Percentiles rank a stretch among this genome's conserved stretches.
Evolutionary conservation across 2,888 invertebrate species (phyloP).

Genomic region (Ommatoiulus sabulosus): DNA sequence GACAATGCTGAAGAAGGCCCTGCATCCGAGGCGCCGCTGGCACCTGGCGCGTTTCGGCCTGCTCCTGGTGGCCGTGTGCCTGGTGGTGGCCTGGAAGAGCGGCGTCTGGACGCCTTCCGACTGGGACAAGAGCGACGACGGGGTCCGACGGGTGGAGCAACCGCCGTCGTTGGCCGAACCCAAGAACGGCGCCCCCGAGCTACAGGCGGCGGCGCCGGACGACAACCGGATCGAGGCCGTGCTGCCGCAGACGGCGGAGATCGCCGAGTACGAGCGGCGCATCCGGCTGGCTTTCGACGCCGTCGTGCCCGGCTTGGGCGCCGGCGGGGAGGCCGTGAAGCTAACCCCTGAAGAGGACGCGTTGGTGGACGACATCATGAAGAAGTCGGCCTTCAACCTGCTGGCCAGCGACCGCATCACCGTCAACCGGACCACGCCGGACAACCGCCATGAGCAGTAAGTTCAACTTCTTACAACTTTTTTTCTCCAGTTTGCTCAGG

Average conservation of each 20-base stretch:
- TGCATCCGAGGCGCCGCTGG: slow-evolving; percentile 8
- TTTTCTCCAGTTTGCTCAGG: background rate
- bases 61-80: background rate
- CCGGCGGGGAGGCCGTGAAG: slow-evolving; percentile 77
- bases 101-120: background rate
- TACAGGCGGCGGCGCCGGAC: background rate
- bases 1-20: slow-evolving; percentile 9
- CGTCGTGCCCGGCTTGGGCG: slow-evolving; percentile 77
- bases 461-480: slow-evolving; percentile 60
- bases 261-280: background rate
- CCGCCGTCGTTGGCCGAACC: background rate
- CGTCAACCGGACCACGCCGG: slow-evolving; percentile 82
- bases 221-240: background rate
- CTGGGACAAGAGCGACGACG: background rate
- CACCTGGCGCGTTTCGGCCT: background rate
- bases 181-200: background rate
- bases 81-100: slow-evolving; percentile 15
- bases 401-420: slow-evolving; percentile 89
- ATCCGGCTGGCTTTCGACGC: background rate
- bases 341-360: slow-evolving; percentile 76
- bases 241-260: background rate
- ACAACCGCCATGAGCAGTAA: slow-evolving; percentile 71
- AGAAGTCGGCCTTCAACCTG: slow-evolving; percentile 88
- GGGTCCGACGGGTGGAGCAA: background rate
- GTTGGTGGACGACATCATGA: slow-evolving; percentile 76